Conservation (phyloP, 2,113 vertebrate genomes). For the Rissa tridactyla region DNA sequence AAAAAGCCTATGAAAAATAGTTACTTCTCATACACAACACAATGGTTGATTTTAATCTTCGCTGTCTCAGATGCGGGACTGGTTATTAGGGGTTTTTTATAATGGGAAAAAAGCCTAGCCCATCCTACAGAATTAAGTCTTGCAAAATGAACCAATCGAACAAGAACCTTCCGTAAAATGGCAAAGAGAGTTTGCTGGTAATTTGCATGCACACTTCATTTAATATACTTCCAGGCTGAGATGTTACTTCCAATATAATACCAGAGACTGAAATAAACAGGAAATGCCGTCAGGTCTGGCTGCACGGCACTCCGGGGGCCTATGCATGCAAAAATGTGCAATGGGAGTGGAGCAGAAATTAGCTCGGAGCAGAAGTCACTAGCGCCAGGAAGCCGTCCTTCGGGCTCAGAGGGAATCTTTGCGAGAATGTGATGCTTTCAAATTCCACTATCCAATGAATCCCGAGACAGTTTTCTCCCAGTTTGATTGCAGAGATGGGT, state of each 20-base stretch:
- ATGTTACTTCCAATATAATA: constrained; percentile 21
- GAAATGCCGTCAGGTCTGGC: constrained; percentile 24
- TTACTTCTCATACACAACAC: constrained; percentile 71
- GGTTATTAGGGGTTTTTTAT: constrained; percentile 27
- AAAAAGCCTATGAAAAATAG: constrained; percentile 78
- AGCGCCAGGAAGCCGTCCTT: neutral
- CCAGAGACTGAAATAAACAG: constrained; percentile 44
- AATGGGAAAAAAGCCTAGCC: neutral
- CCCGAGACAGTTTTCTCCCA: neutral
- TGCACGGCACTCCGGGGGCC: constrained; percentile 7
- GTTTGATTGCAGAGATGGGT: neutral
- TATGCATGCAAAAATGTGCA: neutral
- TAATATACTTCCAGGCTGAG: constrained; percentile 43
- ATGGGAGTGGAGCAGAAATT: neutral
- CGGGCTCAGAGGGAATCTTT: neutral
- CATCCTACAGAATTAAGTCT: constrained; percentile 24
- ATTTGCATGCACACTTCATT: constrained; percentile 53
- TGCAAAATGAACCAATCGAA: constrained; percentile 24
- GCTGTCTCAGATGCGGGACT: constrained; percentile 47
- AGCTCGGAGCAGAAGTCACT: constrained; percentile 4
- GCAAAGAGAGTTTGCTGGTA: neutral
- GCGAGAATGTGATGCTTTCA: neutral
- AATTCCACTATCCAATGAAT: neutral
- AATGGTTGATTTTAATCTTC: constrained; percentile 76
- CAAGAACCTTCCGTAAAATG: constrained; percentile 8